phyloP scores from a whole-genome alignment of 2,113 vertebrate genomes.

The Muntiacus reevesi region DNA sequence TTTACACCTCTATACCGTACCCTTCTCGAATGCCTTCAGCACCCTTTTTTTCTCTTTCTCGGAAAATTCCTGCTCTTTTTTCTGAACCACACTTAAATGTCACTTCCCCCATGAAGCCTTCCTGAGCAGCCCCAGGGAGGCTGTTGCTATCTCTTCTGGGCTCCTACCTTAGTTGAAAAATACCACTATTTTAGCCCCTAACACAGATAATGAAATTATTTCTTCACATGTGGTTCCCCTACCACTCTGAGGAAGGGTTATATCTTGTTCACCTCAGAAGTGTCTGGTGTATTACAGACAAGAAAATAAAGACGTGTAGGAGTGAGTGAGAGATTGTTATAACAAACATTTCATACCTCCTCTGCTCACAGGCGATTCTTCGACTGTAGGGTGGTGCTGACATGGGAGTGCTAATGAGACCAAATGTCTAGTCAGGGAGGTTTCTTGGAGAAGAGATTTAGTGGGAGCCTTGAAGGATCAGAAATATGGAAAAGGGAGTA shows the following conservation, averaged over 20 bases:
- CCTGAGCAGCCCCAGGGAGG: neutral
- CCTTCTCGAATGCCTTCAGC: neutral
- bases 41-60: neutral
- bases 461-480: neutral
- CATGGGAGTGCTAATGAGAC: neutral
- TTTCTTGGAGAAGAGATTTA: neutral
- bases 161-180: neutral
- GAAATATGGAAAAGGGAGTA: neutral
- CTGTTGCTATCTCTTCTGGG: neutral
- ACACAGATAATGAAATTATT: neutral
- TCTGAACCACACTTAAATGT: neutral
- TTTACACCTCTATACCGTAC: neutral
- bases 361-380: neutral
- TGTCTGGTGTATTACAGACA: neutral
- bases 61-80: conserved; percentile 7
- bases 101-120: neutral
- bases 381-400: neutral
- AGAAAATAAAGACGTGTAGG: neutral
- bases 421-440: neutral
- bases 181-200: neutral
- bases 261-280: neutral
- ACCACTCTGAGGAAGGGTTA: neutral
- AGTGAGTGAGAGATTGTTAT: neutral
- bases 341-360: neutral
- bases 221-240: neutral